Conservation (phyloP, 2,888 invertebrate species). For the Drepana falcataria region DNA sequence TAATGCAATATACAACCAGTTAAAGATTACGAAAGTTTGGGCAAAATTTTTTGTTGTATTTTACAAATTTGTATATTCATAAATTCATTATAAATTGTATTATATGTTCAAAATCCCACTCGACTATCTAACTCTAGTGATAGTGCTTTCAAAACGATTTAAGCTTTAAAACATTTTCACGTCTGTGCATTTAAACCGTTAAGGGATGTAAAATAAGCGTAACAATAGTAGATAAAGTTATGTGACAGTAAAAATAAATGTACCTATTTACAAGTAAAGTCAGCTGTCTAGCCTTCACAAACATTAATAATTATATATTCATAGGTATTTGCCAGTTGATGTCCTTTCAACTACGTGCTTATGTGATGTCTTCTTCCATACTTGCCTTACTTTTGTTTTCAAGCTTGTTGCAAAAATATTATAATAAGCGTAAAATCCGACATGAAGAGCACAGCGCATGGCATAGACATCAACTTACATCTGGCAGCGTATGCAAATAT, state of each 20-base stretch:
- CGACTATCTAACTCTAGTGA: slow-evolving; percentile 6
- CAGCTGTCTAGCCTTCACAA: no score
- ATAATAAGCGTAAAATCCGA: slow-evolving; percentile 2
- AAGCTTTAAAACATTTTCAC: slow-evolving; percentile 6
- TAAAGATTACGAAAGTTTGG: no score
- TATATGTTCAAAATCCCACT: not conserved
- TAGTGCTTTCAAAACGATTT: slow-evolving; percentile 4
- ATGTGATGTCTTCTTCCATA: no score
- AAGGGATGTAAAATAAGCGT: slow-evolving; percentile 22
- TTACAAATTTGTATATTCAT: no score
- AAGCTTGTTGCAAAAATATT: not conserved
- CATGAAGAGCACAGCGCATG: slow-evolving; percentile 20
- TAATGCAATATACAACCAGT: no score
- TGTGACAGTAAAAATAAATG: slow-evolving; percentile 20
- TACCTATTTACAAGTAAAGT: no score
- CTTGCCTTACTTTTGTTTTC: no score
- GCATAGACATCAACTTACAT: slow-evolving; percentile 19
- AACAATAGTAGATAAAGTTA: slow-evolving; percentile 26
- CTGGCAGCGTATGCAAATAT: slow-evolving; percentile 49
- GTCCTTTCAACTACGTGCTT: no score
- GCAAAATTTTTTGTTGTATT: no score
- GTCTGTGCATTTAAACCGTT: slow-evolving; percentile 16
- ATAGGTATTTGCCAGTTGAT: no score
- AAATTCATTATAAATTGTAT: not conserved
- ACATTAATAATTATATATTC: no score